Conservation (phyloP, 2,113 vertebrate species). For the Dryoscopus gambensis region DNA sequence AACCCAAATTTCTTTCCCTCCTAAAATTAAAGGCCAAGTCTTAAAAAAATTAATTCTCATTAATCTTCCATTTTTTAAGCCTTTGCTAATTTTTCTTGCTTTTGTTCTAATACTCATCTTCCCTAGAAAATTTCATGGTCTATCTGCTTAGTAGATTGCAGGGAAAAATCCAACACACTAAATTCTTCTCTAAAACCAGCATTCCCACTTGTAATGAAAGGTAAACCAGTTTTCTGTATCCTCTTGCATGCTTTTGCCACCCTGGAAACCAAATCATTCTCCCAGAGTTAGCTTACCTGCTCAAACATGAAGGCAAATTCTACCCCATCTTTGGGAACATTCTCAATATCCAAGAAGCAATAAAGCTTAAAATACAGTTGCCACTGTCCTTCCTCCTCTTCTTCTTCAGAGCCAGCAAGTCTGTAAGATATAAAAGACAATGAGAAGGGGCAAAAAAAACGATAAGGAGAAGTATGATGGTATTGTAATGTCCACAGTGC, state of each 20-base stretch:
- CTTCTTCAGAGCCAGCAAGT: constrained; percentile 81
- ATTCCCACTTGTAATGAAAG: background rate
- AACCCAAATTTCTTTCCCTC: background rate
- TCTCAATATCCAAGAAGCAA: constrained; percentile 90
- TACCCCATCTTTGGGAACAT: constrained; percentile 88
- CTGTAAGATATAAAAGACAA: constrained; percentile 43
- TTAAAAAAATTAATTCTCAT: background rate
- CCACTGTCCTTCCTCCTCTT: constrained; percentile 85
- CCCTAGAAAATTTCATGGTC: background rate
- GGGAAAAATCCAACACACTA: background rate
- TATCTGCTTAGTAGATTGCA: background rate
- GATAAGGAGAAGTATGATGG: background rate
- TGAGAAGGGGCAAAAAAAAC: background rate
- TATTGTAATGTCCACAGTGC: background rate
- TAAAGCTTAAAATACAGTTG: constrained; percentile 93
- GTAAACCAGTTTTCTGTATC: background rate
- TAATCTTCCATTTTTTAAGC: background rate
- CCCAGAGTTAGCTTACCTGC: constrained; percentile 72
- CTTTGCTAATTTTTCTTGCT: background rate
- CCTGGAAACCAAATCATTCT: background rate
- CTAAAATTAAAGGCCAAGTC: background rate
- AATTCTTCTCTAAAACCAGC: background rate
- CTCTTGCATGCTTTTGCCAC: background rate
- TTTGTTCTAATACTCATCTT: background rate
- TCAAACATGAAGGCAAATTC: constrained; percentile 97